These are phyloP conservation scores for Cylloceria caligata DNA, from an alignment of 2,888 invertebrate genomes.

Conservation along the genomic window DNA sequence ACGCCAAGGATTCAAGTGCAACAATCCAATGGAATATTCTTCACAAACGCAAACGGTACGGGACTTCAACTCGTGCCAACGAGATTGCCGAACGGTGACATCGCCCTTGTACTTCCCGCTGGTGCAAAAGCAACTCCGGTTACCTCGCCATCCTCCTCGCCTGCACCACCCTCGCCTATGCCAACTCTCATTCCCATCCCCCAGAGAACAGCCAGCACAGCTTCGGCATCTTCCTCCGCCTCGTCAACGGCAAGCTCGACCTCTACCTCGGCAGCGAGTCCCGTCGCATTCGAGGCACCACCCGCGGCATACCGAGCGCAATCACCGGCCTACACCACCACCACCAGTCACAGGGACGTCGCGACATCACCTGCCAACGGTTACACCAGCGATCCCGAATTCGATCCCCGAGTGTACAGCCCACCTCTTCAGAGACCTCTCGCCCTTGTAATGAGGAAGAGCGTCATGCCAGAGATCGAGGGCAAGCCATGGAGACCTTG, in stretches of 20 bases:
- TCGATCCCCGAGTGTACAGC: conserved; percentile 83
- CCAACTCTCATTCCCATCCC: conserved; percentile 91
- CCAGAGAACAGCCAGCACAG: conserved; percentile 90
- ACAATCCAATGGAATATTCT: conserved; percentile 86
- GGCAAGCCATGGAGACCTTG: conserved; percentile 94
- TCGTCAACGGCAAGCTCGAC: conserved; percentile 84
- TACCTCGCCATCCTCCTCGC: conserved; percentile 84
- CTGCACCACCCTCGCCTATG: conserved; percentile 85
- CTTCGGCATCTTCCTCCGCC: conserved; percentile 88
- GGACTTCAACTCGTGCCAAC: conserved; percentile 93
- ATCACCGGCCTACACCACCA: conserved; percentile 75
- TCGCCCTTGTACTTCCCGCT: conserved; percentile 92
- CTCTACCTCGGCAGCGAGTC: conserved; percentile 85
- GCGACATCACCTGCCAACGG: conserved; percentile 84
- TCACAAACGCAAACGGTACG: conserved; percentile 89
- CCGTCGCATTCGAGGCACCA: conserved; percentile 85
- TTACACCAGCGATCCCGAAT: conserved; percentile 83
- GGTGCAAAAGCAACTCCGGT: conserved; percentile 85
- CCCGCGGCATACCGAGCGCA: conserved; percentile 85
- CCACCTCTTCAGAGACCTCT: conserved; percentile 87
- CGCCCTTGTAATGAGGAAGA: conserved; percentile 90
- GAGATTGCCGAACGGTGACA: conserved; percentile 92
- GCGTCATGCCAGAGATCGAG: conserved; percentile 86
- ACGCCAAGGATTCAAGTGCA: conserved; percentile 82
- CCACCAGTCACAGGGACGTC: conserved; percentile 85